phyloP scores from a whole-genome alignment of 2,797 vertebrate species.

The Fistularia commersonii region DNA sequence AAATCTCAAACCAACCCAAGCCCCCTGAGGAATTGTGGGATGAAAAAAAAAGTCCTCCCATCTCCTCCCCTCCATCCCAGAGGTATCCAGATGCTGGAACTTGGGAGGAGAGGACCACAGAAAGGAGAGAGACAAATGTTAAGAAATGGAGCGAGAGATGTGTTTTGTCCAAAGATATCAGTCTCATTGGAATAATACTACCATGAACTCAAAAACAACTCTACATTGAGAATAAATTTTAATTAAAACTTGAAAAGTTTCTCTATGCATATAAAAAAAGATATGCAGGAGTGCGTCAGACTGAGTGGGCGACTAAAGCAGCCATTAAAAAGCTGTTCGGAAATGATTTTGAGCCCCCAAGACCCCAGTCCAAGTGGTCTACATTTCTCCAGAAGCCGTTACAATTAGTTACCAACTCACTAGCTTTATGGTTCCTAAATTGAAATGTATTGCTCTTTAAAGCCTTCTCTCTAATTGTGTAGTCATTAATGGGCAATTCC shows the following conservation, averaged over 20 bases:
- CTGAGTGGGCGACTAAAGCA: conserved; percentile 57
- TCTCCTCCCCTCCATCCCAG: conserved; percentile 45
- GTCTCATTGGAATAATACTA: conserved; percentile 45
- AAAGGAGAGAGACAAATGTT: conserved; percentile 38
- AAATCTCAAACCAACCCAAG: conserved; percentile 59
- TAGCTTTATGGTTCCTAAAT: conserved; percentile 70
- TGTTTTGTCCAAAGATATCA: conserved; percentile 62
- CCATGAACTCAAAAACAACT: conserved; percentile 46
- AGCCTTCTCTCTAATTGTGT: conserved; percentile 66
- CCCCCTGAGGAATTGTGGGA: conserved; percentile 47
- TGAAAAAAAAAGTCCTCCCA: conserved; percentile 43
- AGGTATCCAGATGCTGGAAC: conserved; percentile 65
- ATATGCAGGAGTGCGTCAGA: conserved; percentile 37
- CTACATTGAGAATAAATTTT: conserved; percentile 24
- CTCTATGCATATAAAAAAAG: conserved; percentile 27
- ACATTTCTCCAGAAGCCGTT: conserved; percentile 54
- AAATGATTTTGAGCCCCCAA: conserved; percentile 90
- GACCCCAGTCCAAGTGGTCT: conserved; percentile 74
- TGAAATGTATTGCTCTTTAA: conserved; percentile 68
- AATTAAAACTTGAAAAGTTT: conserved; percentile 56
- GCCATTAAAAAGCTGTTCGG: conserved; percentile 87
- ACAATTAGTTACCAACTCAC: conserved; percentile 69
- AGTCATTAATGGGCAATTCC: conserved; percentile 65
- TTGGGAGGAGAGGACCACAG: conserved; percentile 30
- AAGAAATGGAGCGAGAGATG: conserved; percentile 58